Evolutionary conservation across 1,140 invertebrate species (phyloP).

Genomic region (Drosophila sechellia): DNA sequence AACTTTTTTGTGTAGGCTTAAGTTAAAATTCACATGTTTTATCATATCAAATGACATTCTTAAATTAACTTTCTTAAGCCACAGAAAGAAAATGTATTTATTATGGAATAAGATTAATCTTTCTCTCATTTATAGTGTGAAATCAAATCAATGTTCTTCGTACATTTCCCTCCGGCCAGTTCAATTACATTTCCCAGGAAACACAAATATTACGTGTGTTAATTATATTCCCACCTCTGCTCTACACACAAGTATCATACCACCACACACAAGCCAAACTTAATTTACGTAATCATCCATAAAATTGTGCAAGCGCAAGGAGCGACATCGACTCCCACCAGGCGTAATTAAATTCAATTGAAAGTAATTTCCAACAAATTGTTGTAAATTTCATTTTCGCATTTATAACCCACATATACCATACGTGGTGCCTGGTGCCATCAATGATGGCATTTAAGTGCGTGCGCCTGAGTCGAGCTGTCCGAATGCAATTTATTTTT

Average conservation of each 20-base stretch:
- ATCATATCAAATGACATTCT: no score
- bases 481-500: slow-evolving; percentile 55
- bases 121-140: not conserved
- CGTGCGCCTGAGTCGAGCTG: slow-evolving; percentile 17
- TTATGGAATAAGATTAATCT: not conserved
- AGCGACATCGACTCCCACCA: slow-evolving; percentile 30
- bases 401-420: slow-evolving; percentile 39
- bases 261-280: slow-evolving; percentile 40
- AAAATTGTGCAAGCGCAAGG: slow-evolving; percentile 40
- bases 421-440: not conserved
- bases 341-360: slow-evolving; percentile 75
- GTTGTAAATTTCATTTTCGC: slow-evolving; percentile 72
- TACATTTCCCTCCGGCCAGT: not conserved
- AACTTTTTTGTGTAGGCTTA: no score
- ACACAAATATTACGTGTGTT: slow-evolving; percentile 15
- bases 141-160: not conserved
- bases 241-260: slow-evolving; percentile 24
- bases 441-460: slow-evolving; percentile 59
- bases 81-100: no score
- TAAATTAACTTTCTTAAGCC: no score
- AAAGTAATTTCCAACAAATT: slow-evolving; percentile 71
- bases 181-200: slow-evolving; percentile 5
- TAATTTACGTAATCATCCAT: slow-evolving; percentile 61
- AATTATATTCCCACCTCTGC: slow-evolving; percentile 27
- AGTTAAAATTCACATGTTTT: no score